Evolutionary conservation across 2,888 invertebrate species (phyloP).

Genomic region (Scrobipalpa costella): DNA sequence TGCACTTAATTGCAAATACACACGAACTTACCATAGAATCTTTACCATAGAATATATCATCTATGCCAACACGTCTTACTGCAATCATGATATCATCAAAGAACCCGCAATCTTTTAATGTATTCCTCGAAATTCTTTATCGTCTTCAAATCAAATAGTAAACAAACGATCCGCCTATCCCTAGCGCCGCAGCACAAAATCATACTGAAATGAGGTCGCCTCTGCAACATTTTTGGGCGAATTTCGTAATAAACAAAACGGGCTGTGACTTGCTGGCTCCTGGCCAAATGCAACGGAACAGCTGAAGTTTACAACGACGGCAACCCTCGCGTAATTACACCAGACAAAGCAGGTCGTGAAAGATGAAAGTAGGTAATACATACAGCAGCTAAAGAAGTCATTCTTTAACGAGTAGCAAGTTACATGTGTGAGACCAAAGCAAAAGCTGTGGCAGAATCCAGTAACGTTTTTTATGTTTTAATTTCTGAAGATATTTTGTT

Average conservation of each 20-base stretch:
- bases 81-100: slow-evolving; percentile 10
- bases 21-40: slow-evolving; percentile 1
- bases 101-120: slow-evolving; percentile 1
- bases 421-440: no score
- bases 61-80: slow-evolving; percentile 1
- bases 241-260: slow-evolving; percentile 77
- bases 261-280: slow-evolving; percentile 54
- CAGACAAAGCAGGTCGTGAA: slow-evolving; percentile 18
- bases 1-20: neutral
- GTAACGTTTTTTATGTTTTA: no score
- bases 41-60: neutral
- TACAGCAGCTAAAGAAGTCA: neutral
- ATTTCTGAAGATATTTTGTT: no score
- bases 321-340: slow-evolving; percentile 19
- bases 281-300: slow-evolving; percentile 59
- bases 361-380: slow-evolving; percentile 17
- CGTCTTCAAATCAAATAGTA: slow-evolving; percentile 4
- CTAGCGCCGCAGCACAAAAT: slow-evolving; percentile 18
- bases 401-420: no score
- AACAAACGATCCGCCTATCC: slow-evolving; percentile 22
- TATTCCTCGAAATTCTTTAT: slow-evolving; percentile 12
- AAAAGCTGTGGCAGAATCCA: no score
- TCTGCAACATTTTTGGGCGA: slow-evolving; percentile 76
- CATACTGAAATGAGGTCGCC: slow-evolving; percentile 62
- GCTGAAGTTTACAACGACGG: slow-evolving; percentile 28